Conservation (phyloP, 2,888 invertebrate genomes). For the Stenodema calcarata region DNA sequence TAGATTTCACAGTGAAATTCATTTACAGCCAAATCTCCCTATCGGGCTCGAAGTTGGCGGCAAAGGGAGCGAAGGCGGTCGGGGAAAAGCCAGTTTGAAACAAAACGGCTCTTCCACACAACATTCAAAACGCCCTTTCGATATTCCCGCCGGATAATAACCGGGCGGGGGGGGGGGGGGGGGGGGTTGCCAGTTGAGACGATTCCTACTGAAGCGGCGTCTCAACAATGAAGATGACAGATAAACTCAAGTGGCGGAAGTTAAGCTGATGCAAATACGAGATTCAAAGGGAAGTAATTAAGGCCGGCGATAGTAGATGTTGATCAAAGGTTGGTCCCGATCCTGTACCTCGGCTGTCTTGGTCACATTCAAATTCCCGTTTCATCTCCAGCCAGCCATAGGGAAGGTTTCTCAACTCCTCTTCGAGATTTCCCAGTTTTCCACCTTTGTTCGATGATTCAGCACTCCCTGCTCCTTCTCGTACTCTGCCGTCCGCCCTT, state of each 20-base stretch:
- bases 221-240: slow-evolving; percentile 36
- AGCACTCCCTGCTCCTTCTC: too few species aligned
- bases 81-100: background rate
- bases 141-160: background rate
- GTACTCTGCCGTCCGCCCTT: background rate
- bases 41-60: background rate
- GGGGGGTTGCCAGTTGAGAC: background rate
- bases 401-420: background rate
- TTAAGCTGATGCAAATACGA: slow-evolving; percentile 39
- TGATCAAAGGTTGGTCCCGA: slow-evolving; percentile 5
- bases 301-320: slow-evolving; percentile 26
- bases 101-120: background rate
- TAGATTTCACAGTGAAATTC: background rate
- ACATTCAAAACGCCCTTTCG: background rate
- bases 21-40: background rate
- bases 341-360: background rate
- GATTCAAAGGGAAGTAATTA: slow-evolving; percentile 45
- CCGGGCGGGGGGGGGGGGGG: background rate
- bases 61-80: background rate
- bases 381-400: slow-evolving; percentile 27
- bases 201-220: background rate
- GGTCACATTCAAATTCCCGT: slow-evolving; percentile 23
- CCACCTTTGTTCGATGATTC: background rate
- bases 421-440: background rate
- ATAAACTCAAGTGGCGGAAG: slow-evolving; percentile 39